Conservation (phyloP, 1,140 invertebrate species). For the Brachionus asplanchnoidis region DNA sequence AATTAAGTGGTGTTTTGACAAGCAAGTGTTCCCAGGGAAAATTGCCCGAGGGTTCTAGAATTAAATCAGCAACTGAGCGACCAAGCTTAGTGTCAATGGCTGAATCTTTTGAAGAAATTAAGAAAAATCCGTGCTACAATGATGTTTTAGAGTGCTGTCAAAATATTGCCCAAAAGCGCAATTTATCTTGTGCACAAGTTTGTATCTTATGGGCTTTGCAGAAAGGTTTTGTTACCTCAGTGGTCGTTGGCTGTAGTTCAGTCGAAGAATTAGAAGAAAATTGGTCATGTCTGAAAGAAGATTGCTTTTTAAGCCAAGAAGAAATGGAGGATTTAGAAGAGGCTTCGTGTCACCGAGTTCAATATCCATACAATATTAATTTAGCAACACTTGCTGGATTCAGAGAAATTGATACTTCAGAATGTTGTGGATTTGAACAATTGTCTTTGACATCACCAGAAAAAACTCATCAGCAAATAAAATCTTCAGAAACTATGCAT, state of each 20-base stretch:
- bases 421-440: slow-evolving; percentile 11
- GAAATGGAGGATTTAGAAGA: slow-evolving; percentile 24
- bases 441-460: slow-evolving; percentile 9
- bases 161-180: neutral
- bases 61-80: neutral
- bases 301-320: neutral
- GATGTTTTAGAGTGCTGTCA: neutral
- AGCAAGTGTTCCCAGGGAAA: neutral
- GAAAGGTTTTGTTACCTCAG: slow-evolving; percentile 48
- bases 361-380: slow-evolving; percentile 29
- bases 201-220: slow-evolving; percentile 51
- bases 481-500: neutral
- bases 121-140: neutral
- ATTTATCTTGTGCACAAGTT: slow-evolving; percentile 46
- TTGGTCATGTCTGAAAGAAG: slow-evolving; percentile 42
- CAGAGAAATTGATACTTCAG: neutral
- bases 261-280: slow-evolving; percentile 52
- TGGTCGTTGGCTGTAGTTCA: slow-evolving; percentile 50
- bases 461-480: neutral
- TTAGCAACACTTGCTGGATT: neutral
- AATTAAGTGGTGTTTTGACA: slow-evolving; percentile 19
- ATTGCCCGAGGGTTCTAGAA: neutral
- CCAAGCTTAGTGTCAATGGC: neutral
- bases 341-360: neutral
- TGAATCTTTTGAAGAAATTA: slow-evolving; percentile 11